These are phyloP conservation scores for Hipposideros armiger DNA, from an alignment of 2,113 vertebrate species.

Conservation along the genomic window DNA sequence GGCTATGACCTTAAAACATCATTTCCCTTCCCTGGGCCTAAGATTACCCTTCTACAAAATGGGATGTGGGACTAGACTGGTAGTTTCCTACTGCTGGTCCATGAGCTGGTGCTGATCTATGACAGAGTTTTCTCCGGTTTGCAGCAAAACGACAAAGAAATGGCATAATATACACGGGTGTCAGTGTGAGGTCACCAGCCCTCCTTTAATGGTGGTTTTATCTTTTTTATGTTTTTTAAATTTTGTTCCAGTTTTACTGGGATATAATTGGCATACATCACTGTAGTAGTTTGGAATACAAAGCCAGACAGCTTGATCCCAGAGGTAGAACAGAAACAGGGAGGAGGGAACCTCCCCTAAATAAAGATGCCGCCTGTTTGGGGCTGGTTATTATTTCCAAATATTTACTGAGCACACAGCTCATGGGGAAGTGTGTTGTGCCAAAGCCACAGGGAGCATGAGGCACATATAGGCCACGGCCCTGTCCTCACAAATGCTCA, in stretches of 20 bases:
- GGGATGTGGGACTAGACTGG: fast-evolving
- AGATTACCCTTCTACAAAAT: neutral
- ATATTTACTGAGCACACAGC: neutral
- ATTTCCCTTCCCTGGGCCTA: neutral
- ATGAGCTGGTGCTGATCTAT: fast-evolving
- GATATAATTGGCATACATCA: neutral
- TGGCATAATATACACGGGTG: fast-evolving
- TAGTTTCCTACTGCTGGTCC: neutral
- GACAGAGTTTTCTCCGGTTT: too few relatives aligned
- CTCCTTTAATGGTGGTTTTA: neutral
- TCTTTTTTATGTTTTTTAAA: neutral
- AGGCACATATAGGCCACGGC: neutral
- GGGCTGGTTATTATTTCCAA: neutral
- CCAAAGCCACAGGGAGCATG: fast-evolving
- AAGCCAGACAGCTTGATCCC: neutral
- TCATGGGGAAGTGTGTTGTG: fast-evolving
- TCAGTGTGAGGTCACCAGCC: neutral
- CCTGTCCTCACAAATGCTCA: neutral
- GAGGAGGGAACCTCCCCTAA: neutral
- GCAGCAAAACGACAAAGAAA: neutral
- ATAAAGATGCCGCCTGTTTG: neutral
- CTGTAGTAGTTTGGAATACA: neutral
- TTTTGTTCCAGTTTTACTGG: neutral
- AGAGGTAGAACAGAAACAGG: neutral
- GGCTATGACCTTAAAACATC: neutral